These are phyloP conservation scores for Cephonodes hylas DNA, from an alignment of 2,888 invertebrate species.

Conservation along the genomic window DNA sequence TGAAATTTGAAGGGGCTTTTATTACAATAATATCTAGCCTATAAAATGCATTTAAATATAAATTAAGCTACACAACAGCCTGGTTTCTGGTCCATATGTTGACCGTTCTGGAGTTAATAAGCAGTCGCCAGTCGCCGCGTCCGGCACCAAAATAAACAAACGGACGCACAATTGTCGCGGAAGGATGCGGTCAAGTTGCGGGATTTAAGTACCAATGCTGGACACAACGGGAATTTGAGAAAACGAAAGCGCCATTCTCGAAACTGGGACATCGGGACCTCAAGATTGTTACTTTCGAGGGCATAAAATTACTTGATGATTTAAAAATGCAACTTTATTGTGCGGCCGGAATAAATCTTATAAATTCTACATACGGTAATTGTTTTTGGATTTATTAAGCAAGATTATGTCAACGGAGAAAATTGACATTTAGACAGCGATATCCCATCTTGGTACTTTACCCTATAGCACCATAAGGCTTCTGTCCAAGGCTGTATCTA, in stretches of 20 bases:
- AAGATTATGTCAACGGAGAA: too few relatives aligned
- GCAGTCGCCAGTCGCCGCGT: not conserved
- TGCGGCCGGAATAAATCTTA: too few relatives aligned
- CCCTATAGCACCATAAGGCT: too few relatives aligned
- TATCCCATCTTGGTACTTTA: too few relatives aligned
- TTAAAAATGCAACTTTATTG: not conserved
- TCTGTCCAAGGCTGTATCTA: too few relatives aligned
- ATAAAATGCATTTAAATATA: not conserved
- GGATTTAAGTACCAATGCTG: not conserved
- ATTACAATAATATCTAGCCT: too few relatives aligned
- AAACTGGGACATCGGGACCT: too few relatives aligned
- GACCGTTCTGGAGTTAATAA: not conserved
- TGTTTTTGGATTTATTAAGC: too few relatives aligned
- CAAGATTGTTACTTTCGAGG: not conserved
- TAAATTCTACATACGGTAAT: too few relatives aligned
- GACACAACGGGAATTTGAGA: not conserved
- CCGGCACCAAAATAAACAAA: constrained; percentile 1
- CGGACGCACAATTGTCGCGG: not conserved
- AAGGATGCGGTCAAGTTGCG: not conserved
- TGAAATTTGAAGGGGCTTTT: too few relatives aligned
- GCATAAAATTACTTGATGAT: not conserved
- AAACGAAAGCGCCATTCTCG: not conserved
- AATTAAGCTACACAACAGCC: not conserved
- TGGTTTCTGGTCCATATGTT: not conserved
- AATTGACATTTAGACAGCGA: too few relatives aligned